Evolutionary conservation across 2,888 invertebrate genomes (phyloP).

Genomic region (Eretmocerus hayati): DNA sequence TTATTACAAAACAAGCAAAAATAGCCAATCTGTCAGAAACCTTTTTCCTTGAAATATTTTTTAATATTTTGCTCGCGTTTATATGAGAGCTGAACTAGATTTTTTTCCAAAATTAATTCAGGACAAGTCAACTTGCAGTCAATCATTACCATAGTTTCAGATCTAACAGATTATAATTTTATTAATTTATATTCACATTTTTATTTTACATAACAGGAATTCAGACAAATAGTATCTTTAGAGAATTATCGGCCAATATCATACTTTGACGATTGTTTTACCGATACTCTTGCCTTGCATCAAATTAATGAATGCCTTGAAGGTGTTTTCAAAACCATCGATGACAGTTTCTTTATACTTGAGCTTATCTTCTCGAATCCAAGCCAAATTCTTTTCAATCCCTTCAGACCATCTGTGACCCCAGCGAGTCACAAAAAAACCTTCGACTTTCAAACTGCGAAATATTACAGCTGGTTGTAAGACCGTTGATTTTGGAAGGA

Average conservation of each 20-base stretch:
- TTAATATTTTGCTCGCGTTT: too few species aligned
- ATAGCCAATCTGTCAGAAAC: too few species aligned
- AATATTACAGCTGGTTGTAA: conserved; percentile 53
- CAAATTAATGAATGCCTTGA: conserved; percentile 61
- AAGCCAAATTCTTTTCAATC: conserved; percentile 55
- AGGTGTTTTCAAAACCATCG: conserved; percentile 68
- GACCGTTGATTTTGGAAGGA: conserved; percentile 49
- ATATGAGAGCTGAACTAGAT: too few species aligned
- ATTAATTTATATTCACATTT: too few species aligned
- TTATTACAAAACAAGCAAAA: too few species aligned
- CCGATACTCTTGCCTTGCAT: conserved; percentile 61
- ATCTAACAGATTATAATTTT: too few species aligned
- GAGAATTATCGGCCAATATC: conserved; percentile 25
- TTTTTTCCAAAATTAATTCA: too few species aligned
- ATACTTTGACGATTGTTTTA: conserved; percentile 62
- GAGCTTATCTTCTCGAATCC: conserved; percentile 63
- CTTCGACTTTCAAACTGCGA: conserved; percentile 58
- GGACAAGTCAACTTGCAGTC: too few species aligned
- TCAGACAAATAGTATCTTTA: too few species aligned
- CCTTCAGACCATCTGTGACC: conserved; percentile 57
- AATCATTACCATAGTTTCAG: too few species aligned
- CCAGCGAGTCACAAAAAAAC: conserved; percentile 56
- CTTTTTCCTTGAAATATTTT: too few species aligned
- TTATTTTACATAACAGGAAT: too few species aligned
- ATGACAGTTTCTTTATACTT: conserved; percentile 63